Conservation (phyloP, 2,888 invertebrate genomes). For the Lasioglossum malachurum region DNA sequence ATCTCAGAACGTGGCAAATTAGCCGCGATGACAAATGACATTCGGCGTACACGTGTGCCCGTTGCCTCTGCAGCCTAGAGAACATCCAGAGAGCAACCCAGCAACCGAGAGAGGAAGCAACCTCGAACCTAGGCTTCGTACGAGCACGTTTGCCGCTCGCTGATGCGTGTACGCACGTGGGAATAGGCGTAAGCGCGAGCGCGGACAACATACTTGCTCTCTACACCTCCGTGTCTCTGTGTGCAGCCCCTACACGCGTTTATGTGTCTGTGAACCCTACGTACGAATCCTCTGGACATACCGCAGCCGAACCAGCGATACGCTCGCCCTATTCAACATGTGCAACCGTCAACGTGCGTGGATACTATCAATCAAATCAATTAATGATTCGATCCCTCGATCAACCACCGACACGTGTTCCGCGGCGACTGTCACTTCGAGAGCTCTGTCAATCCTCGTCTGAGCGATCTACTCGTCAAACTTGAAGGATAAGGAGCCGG, state of each 20-base stretch:
- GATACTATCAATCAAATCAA: slow-evolving; percentile 84
- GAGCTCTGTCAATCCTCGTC: neutral
- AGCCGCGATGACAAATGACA: slow-evolving; percentile 84
- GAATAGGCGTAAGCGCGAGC: slow-evolving; percentile 33
- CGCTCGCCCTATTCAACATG: slow-evolving; percentile 82
- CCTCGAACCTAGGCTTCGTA: slow-evolving; percentile 43
- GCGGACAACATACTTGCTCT: slow-evolving; percentile 17
- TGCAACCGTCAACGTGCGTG: slow-evolving; percentile 81
- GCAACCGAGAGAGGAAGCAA: slow-evolving; percentile 20
- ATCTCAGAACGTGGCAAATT: slow-evolving; percentile 85
- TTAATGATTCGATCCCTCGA: slow-evolving; percentile 82
- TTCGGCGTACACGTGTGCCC: slow-evolving; percentile 74
- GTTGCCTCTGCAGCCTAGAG: slow-evolving; percentile 44
- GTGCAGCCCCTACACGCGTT: neutral
- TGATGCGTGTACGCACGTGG: slow-evolving; percentile 60
- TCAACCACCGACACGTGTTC: slow-evolving; percentile 67
- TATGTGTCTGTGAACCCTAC: slow-evolving; percentile 33
- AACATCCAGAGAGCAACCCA: neutral
- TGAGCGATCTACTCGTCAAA: neutral
- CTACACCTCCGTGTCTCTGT: slow-evolving; percentile 47
- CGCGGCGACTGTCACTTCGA: slow-evolving; percentile 15
- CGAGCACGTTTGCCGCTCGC: slow-evolving; percentile 46
- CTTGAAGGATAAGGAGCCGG: neutral
- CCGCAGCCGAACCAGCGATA: slow-evolving; percentile 75
- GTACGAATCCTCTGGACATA: slow-evolving; percentile 79